A percentile compares a stretch with the other conserved stretches of the same genome.
Evolutionary conservation across 2,888 invertebrate species (phyloP).

Genomic region (Thysanoteuthis rhombus): DNA sequence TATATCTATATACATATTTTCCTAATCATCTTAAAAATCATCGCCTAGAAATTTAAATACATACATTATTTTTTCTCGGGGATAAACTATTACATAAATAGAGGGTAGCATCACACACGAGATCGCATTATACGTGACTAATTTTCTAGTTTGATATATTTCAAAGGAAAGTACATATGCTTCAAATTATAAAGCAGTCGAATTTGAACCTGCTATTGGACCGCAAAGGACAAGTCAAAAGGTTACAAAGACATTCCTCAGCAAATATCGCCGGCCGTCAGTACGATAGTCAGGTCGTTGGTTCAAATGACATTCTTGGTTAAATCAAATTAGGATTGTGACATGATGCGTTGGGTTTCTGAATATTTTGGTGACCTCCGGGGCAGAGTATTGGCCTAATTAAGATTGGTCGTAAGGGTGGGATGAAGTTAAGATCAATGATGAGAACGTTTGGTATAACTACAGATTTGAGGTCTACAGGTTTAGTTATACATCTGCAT

Average conservation of each 20-base stretch:
- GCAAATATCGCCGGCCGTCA: background rate
- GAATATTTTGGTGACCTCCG: background rate
- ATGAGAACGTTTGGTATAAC: background rate
- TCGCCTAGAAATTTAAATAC: too few relatives aligned
- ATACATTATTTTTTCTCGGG: too few relatives aligned
- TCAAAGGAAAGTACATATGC: too few relatives aligned
- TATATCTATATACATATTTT: too few relatives aligned
- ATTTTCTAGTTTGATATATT: too few relatives aligned
- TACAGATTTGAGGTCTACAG: background rate
- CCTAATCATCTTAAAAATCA: too few relatives aligned
- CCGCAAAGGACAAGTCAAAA: background rate
- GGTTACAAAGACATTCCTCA: background rate
- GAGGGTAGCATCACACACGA: too few relatives aligned
- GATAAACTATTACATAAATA: too few relatives aligned
- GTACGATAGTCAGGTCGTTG: background rate
- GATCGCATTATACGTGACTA: too few relatives aligned
- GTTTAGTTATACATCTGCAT: too few relatives aligned
- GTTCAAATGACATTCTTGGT: background rate
- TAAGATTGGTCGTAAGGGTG: background rate
- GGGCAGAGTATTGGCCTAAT: background rate
- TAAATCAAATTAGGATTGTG: background rate
- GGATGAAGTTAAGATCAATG: background rate
- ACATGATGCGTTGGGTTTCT: background rate
- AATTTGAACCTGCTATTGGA: background rate
- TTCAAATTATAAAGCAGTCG: background rate